Base-by-base conservation (phyloP, 1,140 invertebrate genomes). In the Drosophila obscura region DNA sequence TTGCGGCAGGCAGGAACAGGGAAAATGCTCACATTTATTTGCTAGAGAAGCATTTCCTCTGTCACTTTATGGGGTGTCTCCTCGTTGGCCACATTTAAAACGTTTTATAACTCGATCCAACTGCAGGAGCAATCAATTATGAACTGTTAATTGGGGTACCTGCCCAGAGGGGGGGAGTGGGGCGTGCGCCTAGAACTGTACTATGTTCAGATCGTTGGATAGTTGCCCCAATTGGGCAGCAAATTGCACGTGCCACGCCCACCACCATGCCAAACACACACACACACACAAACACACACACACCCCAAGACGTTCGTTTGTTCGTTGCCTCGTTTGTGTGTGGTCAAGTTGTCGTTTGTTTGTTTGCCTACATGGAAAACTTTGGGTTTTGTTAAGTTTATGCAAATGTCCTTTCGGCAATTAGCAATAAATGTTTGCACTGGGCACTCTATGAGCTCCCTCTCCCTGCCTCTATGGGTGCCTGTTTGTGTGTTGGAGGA, bases 371-470 rank as follows among this genome's bases (percentile, higher is more conserved):
- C 53, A 67, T 61, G 81, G 72, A 80, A 85, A 74, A 77, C 79
- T 87, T 85, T 73, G 78, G 78, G 78, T 88, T 88, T 88, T 83
- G 84, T 83, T 87, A 88, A 87, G 83, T 88, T 87, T 87, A 87
- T 87, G 83, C 83, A 87, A 87, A 87, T 87, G 83, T 83, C 72
- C 83, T 88, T 77, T 83, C 72, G 74, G 83, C 83, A 87, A 87
- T 87, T 87, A 87, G 83, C 83, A 88, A 87, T 84, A 88, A 87
- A 88, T 87, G 83, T 87, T 87, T 87, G 83, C 62, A 79, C 61
- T 79, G 75, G 43, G 51, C 58, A 58, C 45, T 73, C 48, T 44
- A 43, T 60, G 50, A 61, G 60, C 56, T 39, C 31, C 11, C 22
- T 63, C 1, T 61, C n/a, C 44, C 1, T 39, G 19, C 59, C 11